Conservation (phyloP, 92 coral and sea anemone genomes). For the Parazoanthus darwini region DNA sequence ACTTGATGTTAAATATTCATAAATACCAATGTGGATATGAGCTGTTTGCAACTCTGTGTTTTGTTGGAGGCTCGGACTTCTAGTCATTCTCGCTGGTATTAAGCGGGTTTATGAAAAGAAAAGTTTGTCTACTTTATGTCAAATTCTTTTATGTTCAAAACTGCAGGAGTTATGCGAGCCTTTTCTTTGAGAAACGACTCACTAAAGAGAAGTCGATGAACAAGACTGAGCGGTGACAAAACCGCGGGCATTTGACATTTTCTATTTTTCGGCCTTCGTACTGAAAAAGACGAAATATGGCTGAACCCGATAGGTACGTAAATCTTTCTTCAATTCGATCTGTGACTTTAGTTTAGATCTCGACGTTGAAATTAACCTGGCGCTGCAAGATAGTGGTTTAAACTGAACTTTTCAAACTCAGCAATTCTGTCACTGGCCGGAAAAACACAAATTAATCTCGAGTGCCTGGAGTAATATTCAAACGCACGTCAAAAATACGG, state of each 20-base stretch:
- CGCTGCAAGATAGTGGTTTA: neutral
- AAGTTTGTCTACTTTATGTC: neutral
- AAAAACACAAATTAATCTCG: neutral
- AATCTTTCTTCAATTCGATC: neutral
- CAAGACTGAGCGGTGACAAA: neutral
- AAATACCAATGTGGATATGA: too few species aligned
- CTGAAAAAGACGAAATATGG: constrained; percentile 10
- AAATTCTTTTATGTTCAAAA: neutral
- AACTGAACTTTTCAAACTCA: neutral
- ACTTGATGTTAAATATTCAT: too few species aligned
- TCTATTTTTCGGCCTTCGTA: neutral
- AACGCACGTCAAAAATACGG: neutral
- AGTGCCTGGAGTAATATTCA: too few species aligned
- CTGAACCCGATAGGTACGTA: constrained; percentile 18
- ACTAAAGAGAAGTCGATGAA: neutral
- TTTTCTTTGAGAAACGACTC: neutral
- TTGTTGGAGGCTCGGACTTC: too few species aligned
- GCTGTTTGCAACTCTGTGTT: too few species aligned
- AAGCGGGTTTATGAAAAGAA: neutral
- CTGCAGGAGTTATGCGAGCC: neutral
- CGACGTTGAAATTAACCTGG: neutral
- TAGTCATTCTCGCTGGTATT: too few species aligned
- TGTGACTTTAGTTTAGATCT: neutral
- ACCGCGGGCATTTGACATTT: neutral
- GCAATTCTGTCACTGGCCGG: neutral